Base-by-base conservation (phyloP, 2,113 vertebrate species). In the Leptocoma aspasia region DNA sequence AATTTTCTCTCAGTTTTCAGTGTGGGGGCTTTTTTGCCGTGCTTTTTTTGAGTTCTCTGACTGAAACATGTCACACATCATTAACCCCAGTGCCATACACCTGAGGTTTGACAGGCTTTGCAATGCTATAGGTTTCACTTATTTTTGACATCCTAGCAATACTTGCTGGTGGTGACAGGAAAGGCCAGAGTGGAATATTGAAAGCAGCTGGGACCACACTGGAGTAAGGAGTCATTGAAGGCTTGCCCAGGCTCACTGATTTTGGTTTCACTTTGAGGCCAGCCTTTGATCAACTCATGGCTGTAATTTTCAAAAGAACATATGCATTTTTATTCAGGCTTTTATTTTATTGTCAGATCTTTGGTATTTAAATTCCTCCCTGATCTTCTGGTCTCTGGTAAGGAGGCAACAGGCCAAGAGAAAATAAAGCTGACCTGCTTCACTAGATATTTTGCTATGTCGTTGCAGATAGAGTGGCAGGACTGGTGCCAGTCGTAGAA, bases 41-140 rank as follows among this genome's bases (percentile, higher is more conserved):
- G 2, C 1, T 0, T 37, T 77, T 77, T 90, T 37, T 2, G 1
- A n/a, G n/a, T 30, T 89, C 77, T 37, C 65, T 3, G 1, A 56
- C 21, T 79, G 49, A 84, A 91, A 50, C 41, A 17, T 3, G 26
- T 64, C 73, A 78, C 69, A 86, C 52, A 27, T 60, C 0, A 0
- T 86, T 79, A 92, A 92, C 35, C 13, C n/a, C 2, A 1, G 24
- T 10, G 28, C 60, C 72, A 78, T 3, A 8, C 0, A 2, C 70
- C 42, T 41, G 47, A 64, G 65, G 54, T 82, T 83, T 89, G 56
- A 63, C 86, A 92, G 80, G 30, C 35, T 94, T 90, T 53, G 49
- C 56, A 71, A 26, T 7, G 14, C 41, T 66, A 6, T 20, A 84
- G 53, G 56, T 84, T 92, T 95, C 26, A 13, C 47, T 90, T 57